Evolutionary conservation across 30 jellyfish, hydroid and myxozoan species (phyloP), one percentile per base, ranked within the genome.

Genomic region (Hydractinia echinata): DNA sequence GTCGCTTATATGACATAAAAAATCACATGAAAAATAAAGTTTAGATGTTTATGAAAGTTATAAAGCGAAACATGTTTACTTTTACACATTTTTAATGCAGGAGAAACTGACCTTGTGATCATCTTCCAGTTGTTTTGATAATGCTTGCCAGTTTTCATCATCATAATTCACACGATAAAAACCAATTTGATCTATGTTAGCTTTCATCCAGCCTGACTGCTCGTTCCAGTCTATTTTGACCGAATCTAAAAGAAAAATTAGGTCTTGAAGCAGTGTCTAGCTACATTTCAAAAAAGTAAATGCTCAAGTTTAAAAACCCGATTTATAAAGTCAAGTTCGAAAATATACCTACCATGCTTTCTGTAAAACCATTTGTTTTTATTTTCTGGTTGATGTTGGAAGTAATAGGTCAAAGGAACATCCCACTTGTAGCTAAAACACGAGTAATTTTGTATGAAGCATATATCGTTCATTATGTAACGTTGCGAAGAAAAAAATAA

Each of bases 131-230:
- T 90, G 97, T 8, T 81, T 49, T 18, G 89, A 67, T 7, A 90
- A 78, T 0, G 83, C 82, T n/a, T 70, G 61, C 97, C 97, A 90
- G 56, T 90, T 85, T 16, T 77, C 87, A 4, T 48, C 87, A 9
- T 85, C 95, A 53, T 90, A 90, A 54, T 82, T 85, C 15, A 82
- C 78, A 55, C 97, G 90, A 79, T 79, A 90, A 76, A 85, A 90
- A 21, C 95, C 95, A 15, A 73, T 81, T 21, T 70, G 76, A 61
- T 81, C 94, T 4, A 19, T 55, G 76, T 90, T 90, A 16, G 72
- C 54, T 76, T 90, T 90, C 20, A 90, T 90, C 97, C 97, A 90
- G 30, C 95, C 97, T 5, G 81, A 85, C 2, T 80, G 71, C 3
- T 70, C 58, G 3, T 85, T 86, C 85, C 95, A 84, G 5, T 85